phyloP scores from a whole-genome alignment of 2,888 invertebrate genomes.

The Eurois occulta region DNA sequence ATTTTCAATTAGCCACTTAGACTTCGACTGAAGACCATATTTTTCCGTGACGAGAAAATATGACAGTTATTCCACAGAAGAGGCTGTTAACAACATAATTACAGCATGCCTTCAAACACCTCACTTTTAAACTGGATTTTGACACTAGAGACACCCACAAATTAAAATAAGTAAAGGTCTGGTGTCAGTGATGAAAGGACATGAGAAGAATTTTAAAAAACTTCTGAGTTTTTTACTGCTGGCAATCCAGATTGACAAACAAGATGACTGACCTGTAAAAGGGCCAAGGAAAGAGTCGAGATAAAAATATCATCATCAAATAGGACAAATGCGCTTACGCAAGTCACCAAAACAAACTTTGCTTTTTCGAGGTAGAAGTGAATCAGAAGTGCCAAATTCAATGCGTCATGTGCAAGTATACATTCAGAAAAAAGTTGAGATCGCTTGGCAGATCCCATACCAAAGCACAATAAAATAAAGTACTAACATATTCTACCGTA shows the following conservation, averaged over 20 bases:
- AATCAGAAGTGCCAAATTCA: constrained; percentile 6
- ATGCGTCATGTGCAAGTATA: neutral
- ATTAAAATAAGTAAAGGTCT: constrained; percentile 46
- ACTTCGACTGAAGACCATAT: constrained; percentile 18
- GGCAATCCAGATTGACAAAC: constrained; percentile 37
- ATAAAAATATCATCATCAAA: constrained; percentile 55
- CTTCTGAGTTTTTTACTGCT: constrained; percentile 26
- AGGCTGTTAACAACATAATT: constrained; percentile 49
- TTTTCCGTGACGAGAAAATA: constrained; percentile 39
- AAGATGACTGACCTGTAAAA: constrained; percentile 57
- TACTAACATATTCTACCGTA: neutral
- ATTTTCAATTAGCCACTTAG: constrained; percentile 22
- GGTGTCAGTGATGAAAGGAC: constrained; percentile 13
- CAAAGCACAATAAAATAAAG: neutral
- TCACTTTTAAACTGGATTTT: constrained; percentile 39
- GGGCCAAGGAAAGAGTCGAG: constrained; percentile 57
- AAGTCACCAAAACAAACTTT: constrained; percentile 39
- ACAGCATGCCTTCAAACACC: constrained; percentile 26
- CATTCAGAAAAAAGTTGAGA: neutral
- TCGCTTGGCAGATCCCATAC: neutral
- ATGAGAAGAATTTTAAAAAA: constrained; percentile 14
- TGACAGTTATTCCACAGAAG: constrained; percentile 17
- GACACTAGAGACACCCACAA: constrained; percentile 37
- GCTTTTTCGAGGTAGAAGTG: constrained; percentile 34
- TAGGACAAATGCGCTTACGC: constrained; percentile 24